Evolutionary conservation across 2,888 invertebrate species (phyloP).

Genomic region (Thymelicus acteon): DNA sequence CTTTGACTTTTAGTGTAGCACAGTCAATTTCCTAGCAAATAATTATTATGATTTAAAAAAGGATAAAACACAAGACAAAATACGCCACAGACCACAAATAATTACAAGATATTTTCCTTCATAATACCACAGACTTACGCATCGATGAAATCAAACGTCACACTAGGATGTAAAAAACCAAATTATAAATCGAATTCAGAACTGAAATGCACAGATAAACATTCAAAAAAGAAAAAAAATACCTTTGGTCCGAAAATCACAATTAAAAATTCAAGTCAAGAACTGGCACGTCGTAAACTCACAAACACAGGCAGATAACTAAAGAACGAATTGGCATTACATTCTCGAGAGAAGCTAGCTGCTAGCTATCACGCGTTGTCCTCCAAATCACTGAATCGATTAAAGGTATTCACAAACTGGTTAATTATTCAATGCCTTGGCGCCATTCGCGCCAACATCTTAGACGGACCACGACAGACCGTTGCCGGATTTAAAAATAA

Average conservation of each 20-base stretch:
- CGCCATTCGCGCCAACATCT: constrained; percentile 59
- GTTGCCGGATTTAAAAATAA: constrained; percentile 78
- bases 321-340: constrained; percentile 50
- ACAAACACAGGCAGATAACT: constrained; percentile 73
- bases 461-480: constrained; percentile 75
- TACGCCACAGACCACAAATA: constrained; percentile 15
- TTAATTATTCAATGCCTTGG: constrained; percentile 53
- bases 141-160: constrained; percentile 25
- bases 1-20: too few species aligned
- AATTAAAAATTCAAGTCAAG: constrained; percentile 45
- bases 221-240: constrained; percentile 6
- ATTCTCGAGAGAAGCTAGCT: constrained; percentile 45
- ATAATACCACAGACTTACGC: constrained; percentile 13
- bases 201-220: constrained; percentile 14
- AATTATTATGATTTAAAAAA: not conserved
- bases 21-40: too few species aligned
- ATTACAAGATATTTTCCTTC: constrained; percentile 21
- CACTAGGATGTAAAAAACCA: constrained; percentile 16
- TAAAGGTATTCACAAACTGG: constrained; percentile 58
- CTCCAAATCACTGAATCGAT: constrained; percentile 60
- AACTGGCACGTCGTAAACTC: constrained; percentile 64
- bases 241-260: constrained; percentile 21
- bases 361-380: constrained; percentile 51
- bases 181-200: constrained; percentile 12
- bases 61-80: not conserved